Evolutionary conservation across 2,113 vertebrate genomes (phyloP).

Genomic region (Anas platyrhynchos): DNA sequence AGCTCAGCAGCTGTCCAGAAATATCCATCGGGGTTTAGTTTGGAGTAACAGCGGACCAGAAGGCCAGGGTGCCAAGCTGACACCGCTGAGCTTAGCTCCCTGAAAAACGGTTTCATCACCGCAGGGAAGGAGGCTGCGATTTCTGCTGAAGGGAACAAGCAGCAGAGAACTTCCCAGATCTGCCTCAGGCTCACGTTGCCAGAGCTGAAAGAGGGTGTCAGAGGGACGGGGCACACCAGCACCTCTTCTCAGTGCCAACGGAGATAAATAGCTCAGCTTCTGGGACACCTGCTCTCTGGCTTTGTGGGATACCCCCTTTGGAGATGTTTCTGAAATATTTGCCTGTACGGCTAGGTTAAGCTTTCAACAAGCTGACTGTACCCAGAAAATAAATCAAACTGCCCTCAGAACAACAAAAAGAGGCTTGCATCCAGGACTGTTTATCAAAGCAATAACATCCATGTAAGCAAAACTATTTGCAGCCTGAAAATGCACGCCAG

Average conservation of each 20-base stretch:
- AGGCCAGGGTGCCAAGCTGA: background rate
- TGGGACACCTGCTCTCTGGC: background rate
- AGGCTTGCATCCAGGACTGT: background rate
- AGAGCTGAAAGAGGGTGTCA: background rate
- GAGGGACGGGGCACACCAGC: background rate
- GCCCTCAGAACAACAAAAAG: background rate
- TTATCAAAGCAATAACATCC: background rate
- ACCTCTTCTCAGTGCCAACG: background rate
- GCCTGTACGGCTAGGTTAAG: background rate
- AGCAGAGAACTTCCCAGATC: background rate
- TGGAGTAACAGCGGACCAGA: background rate
- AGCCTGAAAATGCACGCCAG: background rate
- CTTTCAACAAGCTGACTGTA: background rate
- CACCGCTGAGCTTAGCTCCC: background rate
- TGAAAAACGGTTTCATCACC: background rate
- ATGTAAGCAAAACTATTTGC: constrained; percentile 1
- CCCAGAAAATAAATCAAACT: background rate
- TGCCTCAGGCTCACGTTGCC: background rate
- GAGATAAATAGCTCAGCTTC: background rate
- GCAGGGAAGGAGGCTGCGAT: background rate
- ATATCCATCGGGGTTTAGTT: background rate
- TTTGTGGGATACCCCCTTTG: background rate
- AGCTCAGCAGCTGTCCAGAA: constrained; percentile 30
- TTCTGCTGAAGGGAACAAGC: background rate
- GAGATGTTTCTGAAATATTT: background rate